These are phyloP conservation scores for Pseudochirops cupreus DNA, from an alignment of 2,797 vertebrate genomes.

Conservation along the genomic window DNA sequence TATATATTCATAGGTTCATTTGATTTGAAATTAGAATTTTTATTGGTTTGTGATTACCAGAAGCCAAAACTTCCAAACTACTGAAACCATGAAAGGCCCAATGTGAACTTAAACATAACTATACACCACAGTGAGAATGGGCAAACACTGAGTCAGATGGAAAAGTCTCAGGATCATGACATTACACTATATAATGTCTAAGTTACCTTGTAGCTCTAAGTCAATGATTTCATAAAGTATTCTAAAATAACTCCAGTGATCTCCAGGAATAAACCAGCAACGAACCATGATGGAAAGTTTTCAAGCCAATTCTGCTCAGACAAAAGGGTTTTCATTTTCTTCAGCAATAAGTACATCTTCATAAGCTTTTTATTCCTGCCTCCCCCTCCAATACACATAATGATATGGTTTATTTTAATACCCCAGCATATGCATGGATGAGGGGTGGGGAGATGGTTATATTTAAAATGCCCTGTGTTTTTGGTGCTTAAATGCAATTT, in stretches of 20 bases:
- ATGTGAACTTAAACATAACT: not conserved
- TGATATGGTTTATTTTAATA: constrained; percentile 64
- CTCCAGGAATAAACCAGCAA: not conserved
- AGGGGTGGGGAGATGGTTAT: constrained; percentile 58
- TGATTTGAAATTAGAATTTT: not conserved
- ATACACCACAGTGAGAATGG: not conserved
- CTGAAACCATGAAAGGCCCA: not conserved
- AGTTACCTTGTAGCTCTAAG: not conserved
- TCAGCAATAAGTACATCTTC: constrained; percentile 3
- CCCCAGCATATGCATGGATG: constrained; percentile 53
- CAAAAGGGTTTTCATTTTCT: constrained; percentile 28
- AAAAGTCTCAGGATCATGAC: not conserved
- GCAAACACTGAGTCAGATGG: not conserved
- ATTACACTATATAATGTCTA: not conserved
- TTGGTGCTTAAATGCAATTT: constrained; percentile 66
- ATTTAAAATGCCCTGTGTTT: constrained; percentile 68
- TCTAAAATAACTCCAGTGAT: constrained; percentile 9
- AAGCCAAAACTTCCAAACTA: not conserved
- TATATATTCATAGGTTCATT: not conserved
- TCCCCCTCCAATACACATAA: constrained; percentile 44
- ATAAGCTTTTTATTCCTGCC: constrained; percentile 35
- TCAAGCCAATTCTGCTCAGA: not conserved
- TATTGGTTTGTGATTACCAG: not conserved
- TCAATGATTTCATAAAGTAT: not conserved
- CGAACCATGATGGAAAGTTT: not conserved